Conservation (phyloP, 1,140 invertebrate genomes). For the Chymomyza costata region DNA sequence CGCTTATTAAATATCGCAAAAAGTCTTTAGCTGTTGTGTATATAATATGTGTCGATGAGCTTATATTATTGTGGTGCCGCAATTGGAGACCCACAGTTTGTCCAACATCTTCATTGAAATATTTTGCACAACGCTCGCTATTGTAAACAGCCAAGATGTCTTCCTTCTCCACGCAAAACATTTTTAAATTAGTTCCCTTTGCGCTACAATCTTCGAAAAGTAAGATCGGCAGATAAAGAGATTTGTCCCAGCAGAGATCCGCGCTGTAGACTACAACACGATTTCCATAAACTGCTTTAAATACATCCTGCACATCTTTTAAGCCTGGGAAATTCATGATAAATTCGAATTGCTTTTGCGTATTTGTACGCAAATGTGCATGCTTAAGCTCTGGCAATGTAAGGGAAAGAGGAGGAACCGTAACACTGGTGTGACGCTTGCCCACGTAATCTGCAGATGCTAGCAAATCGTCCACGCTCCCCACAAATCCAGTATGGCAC, state of each 20-base stretch:
- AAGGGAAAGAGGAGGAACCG: slow-evolving; percentile 11
- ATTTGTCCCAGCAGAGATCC: slow-evolving; percentile 44
- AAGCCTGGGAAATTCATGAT: slow-evolving; percentile 7
- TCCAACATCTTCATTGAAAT: slow-evolving; percentile 91
- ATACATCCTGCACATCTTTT: slow-evolving; percentile 16
- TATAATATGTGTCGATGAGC: slow-evolving; percentile 41
- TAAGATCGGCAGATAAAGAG: slow-evolving; percentile 36
- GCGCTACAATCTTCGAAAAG: slow-evolving; percentile 39
- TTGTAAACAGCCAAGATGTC: slow-evolving; percentile 48
- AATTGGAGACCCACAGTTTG: slow-evolving; percentile 95
- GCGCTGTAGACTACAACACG: slow-evolving; percentile 45
- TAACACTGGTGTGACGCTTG: neutral
- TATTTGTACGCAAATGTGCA: slow-evolving; percentile 12
- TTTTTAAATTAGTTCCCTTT: slow-evolving; percentile 29
- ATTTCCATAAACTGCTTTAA: slow-evolving; percentile 24
- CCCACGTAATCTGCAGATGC: neutral
- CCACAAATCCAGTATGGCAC: slow-evolving; percentile 1
- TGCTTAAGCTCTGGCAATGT: slow-evolving; percentile 11
- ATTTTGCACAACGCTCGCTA: slow-evolving; percentile 79
- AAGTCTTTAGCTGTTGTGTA: slow-evolving; percentile 52
- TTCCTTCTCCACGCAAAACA: slow-evolving; percentile 51
- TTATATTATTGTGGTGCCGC: slow-evolving; percentile 79
- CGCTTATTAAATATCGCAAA: slow-evolving; percentile 43
- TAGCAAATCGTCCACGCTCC: slow-evolving; percentile 20
- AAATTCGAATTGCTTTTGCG: slow-evolving; percentile 15